phyloP scores from a whole-genome alignment of 2,113 vertebrate species.

The Cervus canadensis region DNA sequence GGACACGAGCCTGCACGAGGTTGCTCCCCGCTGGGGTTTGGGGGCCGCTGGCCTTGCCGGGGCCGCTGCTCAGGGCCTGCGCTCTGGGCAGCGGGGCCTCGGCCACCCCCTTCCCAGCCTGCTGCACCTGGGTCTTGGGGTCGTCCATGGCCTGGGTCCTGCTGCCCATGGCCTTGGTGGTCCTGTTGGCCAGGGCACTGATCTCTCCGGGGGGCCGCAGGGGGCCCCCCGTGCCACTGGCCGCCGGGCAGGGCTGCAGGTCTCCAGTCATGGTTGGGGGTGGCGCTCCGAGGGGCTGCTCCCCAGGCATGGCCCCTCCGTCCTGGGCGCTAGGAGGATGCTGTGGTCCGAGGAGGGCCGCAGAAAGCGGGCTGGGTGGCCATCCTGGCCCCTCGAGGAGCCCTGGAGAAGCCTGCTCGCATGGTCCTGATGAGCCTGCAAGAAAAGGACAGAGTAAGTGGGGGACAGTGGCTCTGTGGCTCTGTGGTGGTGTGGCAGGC shows the following conservation, averaged over 20 bases:
- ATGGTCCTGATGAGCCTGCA: constrained; percentile 74
- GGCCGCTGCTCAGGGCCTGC: constrained; percentile 82
- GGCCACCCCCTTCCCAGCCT: constrained; percentile 89
- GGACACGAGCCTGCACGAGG: constrained; percentile 82
- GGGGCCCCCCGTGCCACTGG: constrained; percentile 81
- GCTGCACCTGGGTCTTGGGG: constrained; percentile 88
- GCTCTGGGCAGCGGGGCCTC: constrained; percentile 86
- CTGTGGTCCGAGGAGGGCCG: background rate
- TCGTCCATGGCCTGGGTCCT: constrained; percentile 84
- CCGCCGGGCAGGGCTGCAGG: constrained; percentile 86
- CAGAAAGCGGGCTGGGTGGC: background rate
- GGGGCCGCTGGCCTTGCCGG: constrained; percentile 81
- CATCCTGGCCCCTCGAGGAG: background rate
- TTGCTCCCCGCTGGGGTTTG: constrained; percentile 85
- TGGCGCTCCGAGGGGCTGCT: constrained; percentile 75
- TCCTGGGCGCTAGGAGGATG: constrained; percentile 30
- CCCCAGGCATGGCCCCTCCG: constrained; percentile 81
- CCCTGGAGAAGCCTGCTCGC: background rate
- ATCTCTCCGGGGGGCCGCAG: constrained; percentile 84
- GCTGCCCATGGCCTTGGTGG: constrained; percentile 60
- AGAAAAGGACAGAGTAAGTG: background rate
- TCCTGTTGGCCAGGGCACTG: constrained; percentile 69
- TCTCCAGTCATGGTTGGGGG: constrained; percentile 89
- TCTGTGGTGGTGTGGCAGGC: accelerated
- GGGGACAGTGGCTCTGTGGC: background rate